Base-by-base conservation (phyloP, 2,888 invertebrate species). In the Polydrusus tereticollis region DNA sequence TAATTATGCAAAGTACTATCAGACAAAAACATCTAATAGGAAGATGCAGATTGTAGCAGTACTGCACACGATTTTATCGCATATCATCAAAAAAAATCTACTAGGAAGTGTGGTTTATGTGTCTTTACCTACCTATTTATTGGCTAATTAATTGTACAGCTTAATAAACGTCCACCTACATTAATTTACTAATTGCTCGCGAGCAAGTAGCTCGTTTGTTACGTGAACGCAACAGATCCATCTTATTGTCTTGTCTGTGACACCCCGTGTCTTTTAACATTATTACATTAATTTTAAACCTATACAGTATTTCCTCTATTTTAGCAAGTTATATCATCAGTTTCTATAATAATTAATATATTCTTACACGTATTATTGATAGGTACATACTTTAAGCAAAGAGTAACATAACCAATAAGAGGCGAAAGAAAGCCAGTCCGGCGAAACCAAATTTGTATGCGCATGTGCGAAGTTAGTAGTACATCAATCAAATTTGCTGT, bases 141-240 rank as follows among this genome's bases (percentile, higher is more conserved):
- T 50, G 50, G 67, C 16, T 59, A 67, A 59, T 59, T 67, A 67
- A 67, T 67, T 26, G 50, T 59, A 47, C 43, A 47, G 58, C 45
- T 59, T 67, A 67, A 59, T 67, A 67, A 59, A 57, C 18, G 67
- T 67, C 67, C 67, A 33, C 67, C 67, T 58, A 67, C 67, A 47
- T 38, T 47, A 67, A 67, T 67, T 67, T 67, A 57, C 67, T 45
- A 67, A 59, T 67, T 59, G 47, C 59, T 33, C 55, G 18, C 36
- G 16, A 58, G 18, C 26, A 66, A 58, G 66, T 66, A 58, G 67
- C 58, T 45, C 1, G 50, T 33, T 20, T 33, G 50, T 63, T 63
- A 47, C 63, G 63, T 50, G 50, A 63, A 43, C 26, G 14, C 21
- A 21, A 63, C 33, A 33, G 29, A 45, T 50, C 33, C 33, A 36